These are phyloP conservation scores for Loris lydekkerianus DNA, from an alignment of 2,797 vertebrate species.

Conservation along the genomic window DNA sequence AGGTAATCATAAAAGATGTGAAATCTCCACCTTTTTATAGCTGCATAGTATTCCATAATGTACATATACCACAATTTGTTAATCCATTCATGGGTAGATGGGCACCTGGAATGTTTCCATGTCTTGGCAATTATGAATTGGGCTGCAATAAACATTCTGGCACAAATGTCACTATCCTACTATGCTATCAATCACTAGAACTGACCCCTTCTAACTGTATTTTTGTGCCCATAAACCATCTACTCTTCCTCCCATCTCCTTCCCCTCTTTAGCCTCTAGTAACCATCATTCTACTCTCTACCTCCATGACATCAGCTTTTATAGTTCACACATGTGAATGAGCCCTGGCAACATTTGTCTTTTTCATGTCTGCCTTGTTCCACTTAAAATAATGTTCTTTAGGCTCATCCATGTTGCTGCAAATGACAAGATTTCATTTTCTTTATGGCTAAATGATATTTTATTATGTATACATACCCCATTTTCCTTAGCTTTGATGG, in stretches of 20 bases:
- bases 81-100: no score
- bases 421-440: background rate
- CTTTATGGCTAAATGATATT: background rate
- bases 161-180: background rate
- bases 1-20: no score
- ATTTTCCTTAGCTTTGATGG: background rate
- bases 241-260: background rate
- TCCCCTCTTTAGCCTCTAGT: background rate
- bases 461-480: background rate
- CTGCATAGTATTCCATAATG: no score
- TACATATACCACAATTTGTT: no score
- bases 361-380: background rate
- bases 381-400: background rate
- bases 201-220: background rate
- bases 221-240: background rate
- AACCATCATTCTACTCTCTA: background rate
- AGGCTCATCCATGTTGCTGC: background rate
- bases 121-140: no score
- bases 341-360: background rate
- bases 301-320: background rate
- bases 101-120: no score
- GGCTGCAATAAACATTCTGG: no score
- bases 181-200: background rate
- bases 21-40: no score
- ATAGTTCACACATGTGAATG: background rate